A percentile compares a stretch with the other conserved stretches of the same genome.
phyloP scores from a whole-genome alignment of 2,797 vertebrate genomes.

The Cyclopterus lumpus region DNA sequence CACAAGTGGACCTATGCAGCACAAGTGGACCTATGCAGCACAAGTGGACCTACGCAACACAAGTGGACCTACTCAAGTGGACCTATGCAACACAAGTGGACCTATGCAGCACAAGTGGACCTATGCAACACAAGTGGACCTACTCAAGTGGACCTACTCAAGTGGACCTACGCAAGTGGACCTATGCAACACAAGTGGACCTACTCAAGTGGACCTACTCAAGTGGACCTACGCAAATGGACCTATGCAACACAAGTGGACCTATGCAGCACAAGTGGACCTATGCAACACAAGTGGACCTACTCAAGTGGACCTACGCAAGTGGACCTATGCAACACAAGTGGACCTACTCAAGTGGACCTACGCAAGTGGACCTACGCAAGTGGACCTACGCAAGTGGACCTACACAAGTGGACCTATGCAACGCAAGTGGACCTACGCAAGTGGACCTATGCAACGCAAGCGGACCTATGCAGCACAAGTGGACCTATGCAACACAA shows the following conservation, averaged over 20 bases:
- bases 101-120: too few relatives aligned
- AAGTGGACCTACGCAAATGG: neutral
- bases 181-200: too few relatives aligned
- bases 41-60: too few relatives aligned
- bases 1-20: neutral
- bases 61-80: neutral
- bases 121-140: too few relatives aligned
- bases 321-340: neutral
- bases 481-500: neutral
- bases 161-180: too few relatives aligned
- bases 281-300: neutral
- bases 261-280: neutral
- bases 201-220: neutral
- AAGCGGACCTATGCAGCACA: neutral
- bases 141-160: neutral
- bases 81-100: neutral
- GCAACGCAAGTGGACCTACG: too few relatives aligned
- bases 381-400: neutral
- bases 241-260: too few relatives aligned
- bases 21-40: neutral
- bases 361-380: neutral
- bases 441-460: too few relatives aligned
- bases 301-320: neutral
- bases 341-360: fast-evolving
- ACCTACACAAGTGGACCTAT: neutral